These are phyloP conservation scores for Conops quadrifasciatus DNA, from an alignment of 2,888 invertebrate species.

Conservation along the genomic window DNA sequence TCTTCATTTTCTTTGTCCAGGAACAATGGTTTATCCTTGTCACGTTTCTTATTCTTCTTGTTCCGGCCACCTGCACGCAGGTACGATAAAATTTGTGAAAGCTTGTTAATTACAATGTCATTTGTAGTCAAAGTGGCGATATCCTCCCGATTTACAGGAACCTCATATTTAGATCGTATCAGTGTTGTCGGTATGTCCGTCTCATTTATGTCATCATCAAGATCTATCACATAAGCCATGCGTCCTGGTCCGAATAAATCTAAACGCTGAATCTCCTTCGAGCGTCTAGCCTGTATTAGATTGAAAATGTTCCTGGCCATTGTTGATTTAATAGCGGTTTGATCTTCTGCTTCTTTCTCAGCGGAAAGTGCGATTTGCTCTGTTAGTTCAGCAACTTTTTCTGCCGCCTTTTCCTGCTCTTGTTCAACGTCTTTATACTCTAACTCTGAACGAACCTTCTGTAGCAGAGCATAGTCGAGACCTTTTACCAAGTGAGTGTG, in stretches of 20 bases:
- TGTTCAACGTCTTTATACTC: conserved; percentile 74
- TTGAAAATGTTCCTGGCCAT: conserved; percentile 78
- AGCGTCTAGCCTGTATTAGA: conserved; percentile 68
- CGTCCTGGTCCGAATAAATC: conserved; percentile 94
- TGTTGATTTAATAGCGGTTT: conserved; percentile 69
- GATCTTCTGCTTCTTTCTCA: conserved; percentile 75
- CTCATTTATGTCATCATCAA: conserved; percentile 89
- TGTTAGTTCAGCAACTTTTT: conserved; percentile 54
- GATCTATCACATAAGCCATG: conserved; percentile 98
- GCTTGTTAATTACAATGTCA: conserved; percentile 92
- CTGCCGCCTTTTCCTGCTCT: conserved; percentile 77
- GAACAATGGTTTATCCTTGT: conserved; percentile 64
- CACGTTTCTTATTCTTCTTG: conserved; percentile 78
- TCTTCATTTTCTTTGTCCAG: conserved; percentile 60
- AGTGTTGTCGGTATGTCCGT: conserved; percentile 96
- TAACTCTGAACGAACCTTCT: conserved; percentile 95
- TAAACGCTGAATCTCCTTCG: conserved; percentile 80
- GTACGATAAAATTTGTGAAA: conserved; percentile 96
- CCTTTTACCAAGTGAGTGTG: conserved; percentile 99
- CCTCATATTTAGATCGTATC: conserved; percentile 91
- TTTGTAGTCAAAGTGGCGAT: conserved; percentile 76
- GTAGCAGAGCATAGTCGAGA: conserved; percentile 88
- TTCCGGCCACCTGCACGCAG: conserved; percentile 86
- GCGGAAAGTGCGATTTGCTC: conserved; percentile 64
- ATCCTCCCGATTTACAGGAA: conserved; percentile 74